Conservation (phyloP, 2,888 invertebrate species). For the Amiota mariae region DNA sequence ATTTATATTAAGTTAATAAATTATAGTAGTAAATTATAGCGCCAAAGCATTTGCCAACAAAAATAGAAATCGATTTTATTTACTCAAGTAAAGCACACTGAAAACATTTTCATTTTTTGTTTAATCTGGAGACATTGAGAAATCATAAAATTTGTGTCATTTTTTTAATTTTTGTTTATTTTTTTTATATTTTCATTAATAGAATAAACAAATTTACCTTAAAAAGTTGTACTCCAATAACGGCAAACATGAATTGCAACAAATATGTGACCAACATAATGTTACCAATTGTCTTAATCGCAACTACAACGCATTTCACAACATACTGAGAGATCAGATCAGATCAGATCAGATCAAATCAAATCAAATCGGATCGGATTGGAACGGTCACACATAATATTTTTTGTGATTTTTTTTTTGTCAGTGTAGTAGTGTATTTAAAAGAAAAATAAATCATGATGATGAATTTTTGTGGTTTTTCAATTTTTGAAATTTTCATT, state of each 20-base stretch:
- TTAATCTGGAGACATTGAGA: constrained; percentile 58
- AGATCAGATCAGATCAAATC: no score
- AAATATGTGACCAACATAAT: constrained; percentile 99
- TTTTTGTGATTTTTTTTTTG: constrained; percentile 33
- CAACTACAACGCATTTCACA: constrained; percentile 99
- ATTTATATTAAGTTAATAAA: not conserved
- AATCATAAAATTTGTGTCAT: not conserved
- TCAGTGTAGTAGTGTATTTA: constrained; percentile 25
- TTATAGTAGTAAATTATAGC: not conserved
- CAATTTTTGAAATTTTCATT: constrained; percentile 32
- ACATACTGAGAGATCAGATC: constrained; percentile 83
- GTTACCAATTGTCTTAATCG: constrained; percentile 99
- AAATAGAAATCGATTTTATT: constrained; percentile 41
- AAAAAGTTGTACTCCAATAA: constrained; percentile 99
- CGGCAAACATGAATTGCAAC: constrained; percentile 99
- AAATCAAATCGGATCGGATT: no score
- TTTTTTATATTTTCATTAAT: constrained; percentile 37
- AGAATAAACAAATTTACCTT: constrained; percentile 76
- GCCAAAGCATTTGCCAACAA: no score
- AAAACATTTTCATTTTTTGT: constrained; percentile 30
- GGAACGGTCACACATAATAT: no score
- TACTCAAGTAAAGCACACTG: constrained; percentile 55
- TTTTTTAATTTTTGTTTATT: constrained; percentile 46
- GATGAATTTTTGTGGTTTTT: constrained; percentile 25
- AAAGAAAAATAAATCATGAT: constrained; percentile 30